Evolutionary conservation across 2,888 invertebrate species (phyloP), one percentile per base, ranked within the genome.

Genomic region (Rhynchonema sp.): DNA sequence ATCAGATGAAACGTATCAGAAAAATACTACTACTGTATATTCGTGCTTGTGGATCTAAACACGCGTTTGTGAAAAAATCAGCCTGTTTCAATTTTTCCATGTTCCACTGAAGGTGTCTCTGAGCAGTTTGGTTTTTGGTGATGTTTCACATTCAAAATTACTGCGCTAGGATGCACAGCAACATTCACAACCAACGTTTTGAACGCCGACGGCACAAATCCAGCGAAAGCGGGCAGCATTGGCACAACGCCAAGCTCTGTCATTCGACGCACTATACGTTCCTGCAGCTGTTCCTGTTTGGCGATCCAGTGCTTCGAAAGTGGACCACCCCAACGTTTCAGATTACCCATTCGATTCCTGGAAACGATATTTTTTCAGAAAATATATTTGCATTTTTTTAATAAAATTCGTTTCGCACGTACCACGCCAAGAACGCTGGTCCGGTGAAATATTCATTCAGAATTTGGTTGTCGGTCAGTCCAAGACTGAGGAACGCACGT

Each of bases 381-480:
- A n/a, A n/a, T n/a, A n/a, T n/a, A n/a, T n/a, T n/a, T n/a, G n/a
- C n/a, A n/a, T n/a, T n/a, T n/a, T n/a, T n/a, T n/a, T n/a, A n/a
- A n/a, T n/a, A n/a, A n/a, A n/a, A n/a, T n/a, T n/a, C n/a, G n/a
- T n/a, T n/a, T n/a, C 13, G 22, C 13, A 46, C 13, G 13, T 46
- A 83, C 92, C 94, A 96, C 26, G 92, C 85, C 27, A 90, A 79
- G 74, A 92, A 96, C 0, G 88, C 90, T 1, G 92, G 89, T 0
- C 94, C 94, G 1, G 85, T 81, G 71, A 94, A 87, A 74, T 88
- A 85, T 27, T 81, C 79, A 64, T 83, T 78, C 30, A 94, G 82
- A 38, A 94, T 82, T 70, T 92, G 90, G 0, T 79, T 74, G 26
- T 80, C 75, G 0, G 81, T 83, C 64, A 94, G 79, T 25, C 86